Percentiles rank a stretch among this genome's conserved stretches.
Conservation (phyloP, 1,140 invertebrate species). For the Euschistus heros region DNA sequence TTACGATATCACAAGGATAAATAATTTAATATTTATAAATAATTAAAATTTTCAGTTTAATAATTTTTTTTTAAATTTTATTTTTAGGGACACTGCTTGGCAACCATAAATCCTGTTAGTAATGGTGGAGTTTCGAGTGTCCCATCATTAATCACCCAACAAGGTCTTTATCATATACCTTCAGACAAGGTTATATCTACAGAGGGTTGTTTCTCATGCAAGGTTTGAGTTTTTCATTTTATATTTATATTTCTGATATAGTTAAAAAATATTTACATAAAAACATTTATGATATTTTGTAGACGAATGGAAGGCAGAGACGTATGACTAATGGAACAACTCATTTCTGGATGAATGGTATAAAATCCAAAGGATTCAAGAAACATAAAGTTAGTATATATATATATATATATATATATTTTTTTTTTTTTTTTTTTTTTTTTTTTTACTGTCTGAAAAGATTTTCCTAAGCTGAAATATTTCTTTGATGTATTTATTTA, state of each 20-base stretch:
- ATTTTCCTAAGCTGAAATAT: not conserved
- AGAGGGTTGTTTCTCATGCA: conserved; percentile 84
- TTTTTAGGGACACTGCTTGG: conserved; percentile 64
- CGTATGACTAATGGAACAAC: conserved; percentile 24
- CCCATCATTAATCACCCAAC: not conserved
- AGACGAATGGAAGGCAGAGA: conserved; percentile 27
- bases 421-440: no score
- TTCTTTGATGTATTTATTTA: not conserved
- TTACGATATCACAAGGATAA: no score
- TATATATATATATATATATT: no score
- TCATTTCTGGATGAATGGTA: not conserved
- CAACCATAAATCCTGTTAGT: conserved; percentile 53
- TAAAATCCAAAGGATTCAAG: not conserved
- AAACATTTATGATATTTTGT: not conserved
- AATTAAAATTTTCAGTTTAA: not conserved
- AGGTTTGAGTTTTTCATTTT: conserved; percentile 47
- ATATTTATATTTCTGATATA: not conserved
- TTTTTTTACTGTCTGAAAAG: not conserved
- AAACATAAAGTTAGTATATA: not conserved
- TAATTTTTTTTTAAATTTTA: conserved; percentile 26
- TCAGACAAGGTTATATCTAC: conserved; percentile 64
- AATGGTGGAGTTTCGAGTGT: conserved; percentile 7
- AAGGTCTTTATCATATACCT: not conserved
- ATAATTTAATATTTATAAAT: no score
- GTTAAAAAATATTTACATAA: not conserved